Base-by-base conservation (phyloP, 2,113 vertebrate species). In the Hemiprocne comata region DNA sequence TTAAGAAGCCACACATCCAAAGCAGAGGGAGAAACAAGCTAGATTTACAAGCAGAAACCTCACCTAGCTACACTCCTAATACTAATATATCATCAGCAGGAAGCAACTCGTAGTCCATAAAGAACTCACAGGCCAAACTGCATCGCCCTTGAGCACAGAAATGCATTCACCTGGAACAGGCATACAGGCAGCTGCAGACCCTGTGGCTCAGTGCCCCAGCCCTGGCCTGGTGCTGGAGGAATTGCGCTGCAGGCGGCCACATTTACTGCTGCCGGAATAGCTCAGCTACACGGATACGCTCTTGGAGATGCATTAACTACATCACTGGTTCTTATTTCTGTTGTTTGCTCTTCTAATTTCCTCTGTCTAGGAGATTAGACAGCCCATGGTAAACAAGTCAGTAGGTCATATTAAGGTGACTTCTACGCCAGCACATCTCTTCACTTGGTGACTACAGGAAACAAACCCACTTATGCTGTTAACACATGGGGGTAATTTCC, bases 351-450 rank as follows among this genome's bases (percentile, higher is more conserved):
- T 25, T 0, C 6, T 53, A 73, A 88, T 94, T 94, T 93, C 71
- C 48, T 90, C 86, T 90, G 51, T 54, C 65, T 94, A 87, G 89
- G 77, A 95, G 85, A 90, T 79, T 83, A 95, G 77, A 79, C 80
- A 89, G 69, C 26, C n/a, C 78, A 55, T 1, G 40, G 65, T 81
- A 84, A 95, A 88, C 62, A 82, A 92, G 62, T 76, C 75, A 96
- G 90, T 87, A 96, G 31, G 58, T 72, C 86, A 65, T 75, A 80
- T 7, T 20, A 82, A 95, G 31, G 53, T 62, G 90, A 87, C 14
- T 19, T 84, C 91, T 96, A 83, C 73, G 76, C 64, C 40, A 82
- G 82, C 54, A 95, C 73, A 74, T 89, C 83, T 92, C 80, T 78
- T 85, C 64, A 29, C 51, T 84, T 66, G 46, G 78, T 72, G n/a